Base-by-base conservation (phyloP, 2,797 vertebrate species). In the Enteromius unitaeniatus region DNA sequence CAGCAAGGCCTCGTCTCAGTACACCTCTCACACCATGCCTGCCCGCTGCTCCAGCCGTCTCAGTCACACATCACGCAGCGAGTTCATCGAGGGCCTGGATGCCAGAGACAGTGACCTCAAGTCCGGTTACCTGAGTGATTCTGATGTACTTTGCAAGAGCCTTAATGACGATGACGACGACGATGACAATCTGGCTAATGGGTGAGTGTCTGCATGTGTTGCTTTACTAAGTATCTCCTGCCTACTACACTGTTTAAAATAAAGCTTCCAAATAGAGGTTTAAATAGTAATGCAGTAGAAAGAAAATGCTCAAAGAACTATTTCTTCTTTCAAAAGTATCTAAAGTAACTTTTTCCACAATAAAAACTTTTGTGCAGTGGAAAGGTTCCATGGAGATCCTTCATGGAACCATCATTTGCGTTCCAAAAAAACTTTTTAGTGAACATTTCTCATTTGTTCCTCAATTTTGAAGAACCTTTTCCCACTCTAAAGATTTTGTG, bases 121-220 rank as follows among this genome's bases (percentile, higher is more conserved):
- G 91, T 98, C 97, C 0, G 97, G 98, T 69, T 99, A 99, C 93
- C 95, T 99, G 94, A 96, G 95, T 21, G 98, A 99, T 94, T 97
- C 95, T 0, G 97, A 99, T 83, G 93, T 99, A 84, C 94, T 96
- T 82, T 96, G 96, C 64, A 99, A 98, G 92, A 97, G 96, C 7
- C 93, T 98, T 93, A 96, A 91, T 42, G 89, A 90, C 0, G 94
- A 98, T 0, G 94, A 98, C 0, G 97, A 99, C 28, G 97, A 99
- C 0, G 98, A 98, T 0, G 98, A 98, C 91, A 95, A 96, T 87
- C 96, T 99, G 91, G 97, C 97, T 60, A 99, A 99, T 0, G 97
- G 98, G 98, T 99, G 89, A 93, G 97, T 78, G 67, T 62, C 34
- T 77, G 42, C 42, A 47, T 31, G 17, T 78, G n/a, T 84, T 60